A percentile compares a stretch with the other conserved stretches of the same genome.
phyloP scores from a whole-genome alignment of 2,888 invertebrate genomes.

The Aproaerema taeniolella region DNA sequence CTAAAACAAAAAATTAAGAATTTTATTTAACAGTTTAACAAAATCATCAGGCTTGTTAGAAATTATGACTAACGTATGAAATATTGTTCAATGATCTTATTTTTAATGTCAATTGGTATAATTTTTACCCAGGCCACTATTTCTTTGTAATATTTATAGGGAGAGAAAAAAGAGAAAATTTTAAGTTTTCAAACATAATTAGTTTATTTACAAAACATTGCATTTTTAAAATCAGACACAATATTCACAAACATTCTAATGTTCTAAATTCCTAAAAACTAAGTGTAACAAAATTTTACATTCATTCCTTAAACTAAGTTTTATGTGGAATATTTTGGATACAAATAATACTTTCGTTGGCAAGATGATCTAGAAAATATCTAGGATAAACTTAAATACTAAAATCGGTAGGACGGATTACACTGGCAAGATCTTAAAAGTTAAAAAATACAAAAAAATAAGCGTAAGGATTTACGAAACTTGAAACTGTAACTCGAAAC shows the following conservation, averaged over 20 bases:
- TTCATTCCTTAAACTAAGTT: constrained; percentile 19
- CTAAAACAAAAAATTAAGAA: no score
- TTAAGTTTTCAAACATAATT: constrained; percentile 40
- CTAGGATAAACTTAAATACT: constrained; percentile 24
- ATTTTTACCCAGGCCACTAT: no score
- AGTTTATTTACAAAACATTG: constrained; percentile 53
- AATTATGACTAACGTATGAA: no score
- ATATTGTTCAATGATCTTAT: no score
- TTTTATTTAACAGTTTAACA: no score
- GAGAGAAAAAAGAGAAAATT: constrained; percentile 19
- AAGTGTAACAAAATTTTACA: constrained; percentile 28
- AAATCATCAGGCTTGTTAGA: no score
- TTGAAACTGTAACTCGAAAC: constrained; percentile 41
- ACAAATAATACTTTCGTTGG: constrained; percentile 61
- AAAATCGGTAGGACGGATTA: constrained; percentile 66
- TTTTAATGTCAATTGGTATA: no score
- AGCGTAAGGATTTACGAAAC: constrained; percentile 41
- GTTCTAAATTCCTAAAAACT: constrained; percentile 23
- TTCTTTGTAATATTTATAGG: no score
- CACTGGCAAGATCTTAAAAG: constrained; percentile 39
- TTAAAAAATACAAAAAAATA: constrained; percentile 30
- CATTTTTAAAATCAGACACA: constrained; percentile 32
- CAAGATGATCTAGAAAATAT: constrained; percentile 47
- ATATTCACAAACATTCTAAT: constrained; percentile 37
- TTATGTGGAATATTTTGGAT: constrained; percentile 23